Evolutionary conservation across 2,888 invertebrate species (phyloP).

Genomic region (Pandemis cinnamomeana): DNA sequence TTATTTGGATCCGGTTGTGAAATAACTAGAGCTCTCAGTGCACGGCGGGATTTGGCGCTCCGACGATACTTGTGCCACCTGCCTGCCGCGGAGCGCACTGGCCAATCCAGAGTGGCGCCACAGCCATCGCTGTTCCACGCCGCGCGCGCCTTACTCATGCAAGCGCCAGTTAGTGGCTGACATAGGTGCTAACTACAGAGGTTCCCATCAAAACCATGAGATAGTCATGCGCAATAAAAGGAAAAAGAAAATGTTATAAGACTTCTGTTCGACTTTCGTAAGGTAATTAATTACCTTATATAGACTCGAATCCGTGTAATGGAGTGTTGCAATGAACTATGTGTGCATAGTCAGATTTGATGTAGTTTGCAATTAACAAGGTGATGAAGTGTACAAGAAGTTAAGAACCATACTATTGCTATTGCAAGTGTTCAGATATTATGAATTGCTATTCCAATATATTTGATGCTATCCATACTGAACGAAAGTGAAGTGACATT

Average conservation of each 20-base stretch:
- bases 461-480: background rate
- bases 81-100: conserved; percentile 86
- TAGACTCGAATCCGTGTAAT: conserved; percentile 7
- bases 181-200: conserved; percentile 52
- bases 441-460: background rate
- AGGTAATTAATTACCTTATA: background rate
- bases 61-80: conserved; percentile 88
- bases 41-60: conserved; percentile 90
- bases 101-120: conserved; percentile 73
- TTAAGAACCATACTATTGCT: background rate
- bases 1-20: conserved; percentile 90
- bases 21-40: conserved; percentile 90
- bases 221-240: conserved; percentile 7
- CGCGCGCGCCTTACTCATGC: conserved; percentile 81
- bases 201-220: background rate
- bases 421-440: background rate
- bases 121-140: conserved; percentile 82
- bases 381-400: background rate
- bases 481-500: conserved; percentile 15
- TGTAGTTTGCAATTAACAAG: background rate
- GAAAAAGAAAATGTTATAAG: conserved; percentile 3
- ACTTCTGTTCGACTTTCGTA: background rate
- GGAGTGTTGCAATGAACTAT: conserved; percentile 31
- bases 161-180: conserved; percentile 74
- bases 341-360: conserved; percentile 43